Base-by-base conservation (phyloP, 2,797 vertebrate species). In the Microtus agrestis region DNA sequence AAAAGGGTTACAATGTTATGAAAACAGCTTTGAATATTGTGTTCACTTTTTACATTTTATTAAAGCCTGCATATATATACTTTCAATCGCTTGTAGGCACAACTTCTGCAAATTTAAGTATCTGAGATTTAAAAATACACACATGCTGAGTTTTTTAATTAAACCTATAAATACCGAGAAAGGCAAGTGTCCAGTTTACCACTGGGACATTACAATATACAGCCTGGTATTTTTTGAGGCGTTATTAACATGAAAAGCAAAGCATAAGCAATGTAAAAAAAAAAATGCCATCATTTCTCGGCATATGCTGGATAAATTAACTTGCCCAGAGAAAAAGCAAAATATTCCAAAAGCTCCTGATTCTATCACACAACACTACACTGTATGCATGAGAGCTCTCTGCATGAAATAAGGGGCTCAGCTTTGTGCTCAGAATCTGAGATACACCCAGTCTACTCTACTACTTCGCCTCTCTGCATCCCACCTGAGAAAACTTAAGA, bases 71-170 rank as follows among this genome's bases (percentile, higher is more conserved):
- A 97, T 97, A 86, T 96, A 97, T 97, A 86, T 96, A 97, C 94
- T 97, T 98, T 97, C 97, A 98, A 97, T 94, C 96, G 98, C 97
- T 98, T 98, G 61, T 98, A 98, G 98, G 97, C 91, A 96, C 69
- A 98, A 97, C 96, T 98, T 96, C 54, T 95, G 96, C 96, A 97
- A 97, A 96, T 98, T 94, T 98, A 97, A 97, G 84, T 98, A 98
- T 85, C 96, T 95, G 96, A 98, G 97, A 98, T 98, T 97, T 97
- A 97, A 97, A 98, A 97, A 92, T 86, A 97, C 25, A 95, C 61
- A 97, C 56, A 63, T 69, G 81, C 86, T 95, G 59, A 97, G 80
- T 97, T 98, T 94, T 96, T 6, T 73, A 95, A 94, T 92, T 94
- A 91, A 96, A 94, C 77, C 92, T 98, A 95, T 96, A 93, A 86